Base-by-base conservation (phyloP, 2,113 vertebrate genomes). In the Nestor notabilis region DNA sequence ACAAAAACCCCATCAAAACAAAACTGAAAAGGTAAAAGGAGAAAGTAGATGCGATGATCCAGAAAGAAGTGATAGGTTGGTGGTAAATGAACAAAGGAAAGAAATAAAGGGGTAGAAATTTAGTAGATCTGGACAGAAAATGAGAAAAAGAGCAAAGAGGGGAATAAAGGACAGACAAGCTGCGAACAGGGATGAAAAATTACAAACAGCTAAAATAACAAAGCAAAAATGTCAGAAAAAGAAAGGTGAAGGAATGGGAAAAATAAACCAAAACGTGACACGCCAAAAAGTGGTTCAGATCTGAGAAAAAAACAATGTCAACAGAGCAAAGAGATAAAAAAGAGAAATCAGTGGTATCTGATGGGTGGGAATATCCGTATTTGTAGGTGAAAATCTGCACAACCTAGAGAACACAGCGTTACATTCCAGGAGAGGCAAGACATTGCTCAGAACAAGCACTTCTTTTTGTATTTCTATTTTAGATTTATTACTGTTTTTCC, bases 281-380 rank as follows among this genome's bases (percentile, higher is more conserved):
- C 11, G 23, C 37, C 85, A 87, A 95, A 87, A 85, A 88, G 37
- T 76, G 53, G 43, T 85, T 95, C 66, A 95, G 84, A 90, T 85
- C 87, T 85, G 63, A 94, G 93, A 87, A 87, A 95, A 95, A 96
- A 93, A 58, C 61, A 69, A 43, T 80, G 82, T 76, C 94, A 96
- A 96, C 77, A 95, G 61, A 87, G 63, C 27, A 93, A 91, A 95
- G 52, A 95, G 89, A 92, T 94, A 87, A 96, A 96, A 23, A 94
- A 96, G 87, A 89, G 16, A 88, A 69, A 90, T 53, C 21, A 31
- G 47, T 65, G 43, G 68, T 55, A 76, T 21, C 21, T 79, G 65
- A 94, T 49, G 41, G 28, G 61, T 87, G 27, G 49, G 43, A 90
- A 90, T 69, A 95, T 80, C 56, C 24, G 7, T 72, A 88, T 90